Conservation (phyloP, 2,113 vertebrate genomes). For the Athene noctua region DNA sequence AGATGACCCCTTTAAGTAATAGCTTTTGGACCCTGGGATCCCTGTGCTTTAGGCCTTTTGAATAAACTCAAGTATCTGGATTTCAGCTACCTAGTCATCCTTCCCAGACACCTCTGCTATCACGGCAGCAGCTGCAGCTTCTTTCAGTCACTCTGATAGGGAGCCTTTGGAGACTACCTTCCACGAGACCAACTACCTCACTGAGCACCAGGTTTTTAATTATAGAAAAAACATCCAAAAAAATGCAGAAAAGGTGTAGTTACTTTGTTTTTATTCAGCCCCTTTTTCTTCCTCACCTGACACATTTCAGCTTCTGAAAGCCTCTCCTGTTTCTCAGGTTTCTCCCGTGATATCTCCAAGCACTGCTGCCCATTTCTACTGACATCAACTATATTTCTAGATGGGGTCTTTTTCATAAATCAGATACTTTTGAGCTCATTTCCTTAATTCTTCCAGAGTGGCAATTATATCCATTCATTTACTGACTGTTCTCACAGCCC, state of each 20-base stretch:
- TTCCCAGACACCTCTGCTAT: neutral
- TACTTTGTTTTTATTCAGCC: neutral
- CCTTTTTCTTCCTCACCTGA: neutral
- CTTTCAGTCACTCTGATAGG: rapidly evolving
- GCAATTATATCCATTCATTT: neutral
- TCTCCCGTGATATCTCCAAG: neutral
- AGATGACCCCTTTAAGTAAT: neutral
- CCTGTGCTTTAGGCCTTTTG: neutral
- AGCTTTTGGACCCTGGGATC: neutral
- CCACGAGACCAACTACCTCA: neutral
- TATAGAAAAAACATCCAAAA: neutral
- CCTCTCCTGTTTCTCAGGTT: neutral
- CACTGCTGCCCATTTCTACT: neutral
- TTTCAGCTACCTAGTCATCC: neutral
- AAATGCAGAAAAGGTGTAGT: neutral
- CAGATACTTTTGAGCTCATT: neutral
- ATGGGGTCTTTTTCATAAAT: neutral
- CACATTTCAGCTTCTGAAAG: neutral
- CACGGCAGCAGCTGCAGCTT: neutral
- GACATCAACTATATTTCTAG: neutral
- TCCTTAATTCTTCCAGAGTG: neutral
- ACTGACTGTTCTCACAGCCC: neutral
- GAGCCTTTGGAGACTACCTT: neutral
- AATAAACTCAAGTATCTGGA: neutral
- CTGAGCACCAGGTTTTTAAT: neutral